phyloP scores from a whole-genome alignment of 2,113 vertebrate genomes.

The Coptodon bakossiorum region DNA sequence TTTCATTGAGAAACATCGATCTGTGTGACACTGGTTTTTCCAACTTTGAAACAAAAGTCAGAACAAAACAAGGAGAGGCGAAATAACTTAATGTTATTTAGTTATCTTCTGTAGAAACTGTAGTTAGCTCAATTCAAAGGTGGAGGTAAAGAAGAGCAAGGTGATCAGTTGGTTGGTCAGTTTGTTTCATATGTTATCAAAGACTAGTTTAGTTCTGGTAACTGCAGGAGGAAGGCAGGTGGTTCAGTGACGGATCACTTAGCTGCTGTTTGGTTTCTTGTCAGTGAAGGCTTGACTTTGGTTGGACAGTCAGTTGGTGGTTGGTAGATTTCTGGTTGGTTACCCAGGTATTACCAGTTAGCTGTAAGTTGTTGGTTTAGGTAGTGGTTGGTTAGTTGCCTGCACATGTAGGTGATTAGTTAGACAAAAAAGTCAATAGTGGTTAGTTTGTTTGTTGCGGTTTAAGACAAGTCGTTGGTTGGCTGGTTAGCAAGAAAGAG shows the following conservation, averaged over 20 bases:
- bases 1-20: neutral
- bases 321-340: neutral
- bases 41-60: neutral
- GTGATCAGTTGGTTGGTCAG: neutral
- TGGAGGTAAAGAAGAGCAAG: neutral
- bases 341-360: neutral
- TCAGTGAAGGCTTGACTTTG: neutral
- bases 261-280: neutral
- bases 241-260: neutral
- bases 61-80: neutral
- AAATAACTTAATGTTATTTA: neutral
- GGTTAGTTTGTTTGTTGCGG: accelerated
- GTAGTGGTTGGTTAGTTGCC: neutral
- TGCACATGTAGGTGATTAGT: neutral
- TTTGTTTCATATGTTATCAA: neutral
- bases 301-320: neutral
- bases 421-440: neutral
- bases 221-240: neutral
- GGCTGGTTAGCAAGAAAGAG: neutral
- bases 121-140: neutral
- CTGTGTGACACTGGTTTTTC: neutral
- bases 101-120: neutral
- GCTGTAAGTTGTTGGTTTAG: neutral
- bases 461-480: neutral
- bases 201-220: neutral